phyloP scores from a whole-genome alignment of 2,888 invertebrate genomes.

The Dasysyrphus albostriatus region DNA sequence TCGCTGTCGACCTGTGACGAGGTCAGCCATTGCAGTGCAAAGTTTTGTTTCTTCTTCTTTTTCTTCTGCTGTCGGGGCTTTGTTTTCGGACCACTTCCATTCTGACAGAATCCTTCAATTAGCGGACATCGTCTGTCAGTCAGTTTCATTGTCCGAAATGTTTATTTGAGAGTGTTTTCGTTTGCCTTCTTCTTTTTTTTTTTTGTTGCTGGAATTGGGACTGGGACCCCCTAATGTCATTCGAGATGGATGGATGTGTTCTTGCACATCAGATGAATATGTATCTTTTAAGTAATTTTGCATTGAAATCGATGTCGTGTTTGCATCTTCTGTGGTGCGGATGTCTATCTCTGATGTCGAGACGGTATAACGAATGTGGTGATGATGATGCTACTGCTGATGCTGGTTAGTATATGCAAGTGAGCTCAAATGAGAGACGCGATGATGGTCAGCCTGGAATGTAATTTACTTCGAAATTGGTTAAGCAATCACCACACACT shows the following conservation, averaged over 20 bases:
- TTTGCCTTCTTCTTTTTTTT: constrained; percentile 45
- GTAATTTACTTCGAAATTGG: constrained; percentile 61
- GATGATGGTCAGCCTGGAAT: constrained; percentile 46
- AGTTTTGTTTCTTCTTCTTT: constrained; percentile 10
- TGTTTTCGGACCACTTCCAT: constrained; percentile 63
- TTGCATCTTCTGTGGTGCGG: constrained; percentile 53
- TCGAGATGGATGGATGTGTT: constrained; percentile 59
- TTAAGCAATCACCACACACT: constrained; percentile 24
- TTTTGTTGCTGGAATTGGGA: constrained; percentile 16
- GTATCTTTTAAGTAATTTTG: constrained; percentile 70
- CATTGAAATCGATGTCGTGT: constrained; percentile 63
- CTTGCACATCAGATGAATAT: constrained; percentile 53
- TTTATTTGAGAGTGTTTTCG: constrained; percentile 73
- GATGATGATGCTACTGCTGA: constrained; percentile 35
- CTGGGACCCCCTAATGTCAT: constrained; percentile 56
- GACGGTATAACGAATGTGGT: not conserved
- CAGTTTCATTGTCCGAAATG: constrained; percentile 72
- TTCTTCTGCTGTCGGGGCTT: constrained; percentile 24
- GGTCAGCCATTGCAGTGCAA: constrained; percentile 52
- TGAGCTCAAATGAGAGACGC: constrained; percentile 31
- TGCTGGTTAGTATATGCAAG: constrained; percentile 49
- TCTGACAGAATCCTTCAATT: constrained; percentile 76
- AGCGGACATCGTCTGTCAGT: constrained; percentile 75
- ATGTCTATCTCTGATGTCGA: constrained; percentile 11
- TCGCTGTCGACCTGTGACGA: constrained; percentile 69